Evolutionary conservation across 2,888 invertebrate species (phyloP).

Genomic region (Calameuta idolon): DNA sequence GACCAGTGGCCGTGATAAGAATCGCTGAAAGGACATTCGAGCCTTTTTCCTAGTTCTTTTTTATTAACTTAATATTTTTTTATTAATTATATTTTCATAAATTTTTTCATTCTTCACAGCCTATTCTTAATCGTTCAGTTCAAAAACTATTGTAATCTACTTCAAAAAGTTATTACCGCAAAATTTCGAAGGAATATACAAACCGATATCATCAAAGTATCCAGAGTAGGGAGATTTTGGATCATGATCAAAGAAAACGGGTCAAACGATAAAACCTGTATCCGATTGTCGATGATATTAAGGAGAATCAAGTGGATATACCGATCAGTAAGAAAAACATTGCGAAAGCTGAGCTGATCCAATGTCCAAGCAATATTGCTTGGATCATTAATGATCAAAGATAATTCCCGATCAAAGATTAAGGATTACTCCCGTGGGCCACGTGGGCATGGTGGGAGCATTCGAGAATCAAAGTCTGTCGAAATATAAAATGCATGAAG

Average conservation of each 20-base stretch:
- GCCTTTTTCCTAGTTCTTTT: not conserved
- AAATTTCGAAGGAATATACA: not conserved
- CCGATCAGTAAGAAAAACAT: not conserved
- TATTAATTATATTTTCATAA: not conserved
- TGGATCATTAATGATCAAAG: constrained; percentile 52
- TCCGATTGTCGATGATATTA: not conserved
- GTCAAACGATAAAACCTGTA: not conserved
- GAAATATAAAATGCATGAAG: constrained; percentile 67
- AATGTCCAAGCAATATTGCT: constrained; percentile 37
- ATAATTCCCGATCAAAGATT: constrained; percentile 64
- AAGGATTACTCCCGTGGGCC: constrained; percentile 55
- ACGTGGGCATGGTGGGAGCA: constrained; percentile 28
- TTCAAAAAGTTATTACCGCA: not conserved
- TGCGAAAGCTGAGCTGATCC: constrained; percentile 56
- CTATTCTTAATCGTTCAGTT: no score
- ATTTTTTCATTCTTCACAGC: not conserved
- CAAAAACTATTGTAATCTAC: no score
- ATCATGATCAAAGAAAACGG: no score
- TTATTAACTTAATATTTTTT: not conserved
- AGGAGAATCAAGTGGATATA: not conserved
- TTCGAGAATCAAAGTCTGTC: constrained; percentile 62
- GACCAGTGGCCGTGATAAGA: not conserved
- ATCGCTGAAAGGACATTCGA: not conserved
- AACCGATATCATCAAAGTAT: not conserved
- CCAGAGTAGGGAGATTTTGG: not conserved